Evolutionary conservation across 2,888 invertebrate genomes (phyloP).

Genomic region (Sesia apiformis): DNA sequence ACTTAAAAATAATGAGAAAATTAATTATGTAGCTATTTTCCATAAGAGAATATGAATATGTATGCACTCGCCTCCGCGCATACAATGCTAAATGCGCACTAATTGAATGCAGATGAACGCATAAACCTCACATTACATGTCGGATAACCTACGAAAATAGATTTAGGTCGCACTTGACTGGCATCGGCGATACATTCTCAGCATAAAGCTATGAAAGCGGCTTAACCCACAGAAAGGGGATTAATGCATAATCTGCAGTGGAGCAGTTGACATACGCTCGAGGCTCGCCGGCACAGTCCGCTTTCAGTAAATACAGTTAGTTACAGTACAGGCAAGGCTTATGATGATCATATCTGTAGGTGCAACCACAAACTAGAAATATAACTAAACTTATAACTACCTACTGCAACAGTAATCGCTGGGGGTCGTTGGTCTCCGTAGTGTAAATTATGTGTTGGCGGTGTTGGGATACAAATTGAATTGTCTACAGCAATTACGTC

Average conservation of each 20-base stretch:
- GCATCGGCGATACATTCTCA: conserved; percentile 50
- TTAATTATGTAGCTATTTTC: background rate
- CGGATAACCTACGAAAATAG: conserved; percentile 33
- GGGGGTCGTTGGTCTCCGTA: too few species aligned
- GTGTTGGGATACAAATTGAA: too few species aligned
- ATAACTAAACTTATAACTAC: too few species aligned
- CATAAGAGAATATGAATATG: background rate
- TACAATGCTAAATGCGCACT: conserved; percentile 1
- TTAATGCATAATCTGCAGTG: conserved; percentile 62
- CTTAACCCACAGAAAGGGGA: conserved; percentile 63
- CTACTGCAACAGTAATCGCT: too few species aligned
- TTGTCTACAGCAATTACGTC: too few species aligned
- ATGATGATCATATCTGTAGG: background rate
- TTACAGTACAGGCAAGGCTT: background rate
- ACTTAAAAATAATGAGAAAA: too few species aligned
- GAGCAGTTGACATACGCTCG: conserved; percentile 64
- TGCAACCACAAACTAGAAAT: background rate
- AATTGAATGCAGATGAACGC: background rate
- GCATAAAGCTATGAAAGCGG: conserved; percentile 67
- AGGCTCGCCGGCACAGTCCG: conserved; percentile 1
- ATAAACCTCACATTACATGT: conserved; percentile 3
- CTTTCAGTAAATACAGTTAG: background rate
- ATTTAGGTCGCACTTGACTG: conserved; percentile 60
- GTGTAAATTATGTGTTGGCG: too few species aligned
- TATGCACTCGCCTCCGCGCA: background rate